These are phyloP conservation scores for Philhelius pedissequus DNA, from an alignment of 2,888 invertebrate genomes.

Conservation along the genomic window DNA sequence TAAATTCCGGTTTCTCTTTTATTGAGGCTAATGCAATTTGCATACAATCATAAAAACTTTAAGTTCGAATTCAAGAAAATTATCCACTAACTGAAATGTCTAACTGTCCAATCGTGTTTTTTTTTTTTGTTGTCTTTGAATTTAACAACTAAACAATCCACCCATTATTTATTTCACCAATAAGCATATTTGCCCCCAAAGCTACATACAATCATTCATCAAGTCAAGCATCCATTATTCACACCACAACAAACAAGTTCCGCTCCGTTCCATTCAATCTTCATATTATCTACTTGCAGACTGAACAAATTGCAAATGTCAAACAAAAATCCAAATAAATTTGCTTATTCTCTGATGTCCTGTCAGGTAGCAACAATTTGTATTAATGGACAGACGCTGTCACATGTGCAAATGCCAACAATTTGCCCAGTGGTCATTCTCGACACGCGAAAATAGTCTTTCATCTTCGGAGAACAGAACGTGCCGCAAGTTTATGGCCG, in stretches of 20 bases:
- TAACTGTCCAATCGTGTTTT: background rate
- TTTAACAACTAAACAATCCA: background rate
- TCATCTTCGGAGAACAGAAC: background rate
- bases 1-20: no score
- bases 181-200: background rate
- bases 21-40: no score
- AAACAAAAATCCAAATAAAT: conserved; percentile 30
- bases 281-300: background rate
- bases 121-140: background rate
- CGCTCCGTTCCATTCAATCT: background rate
- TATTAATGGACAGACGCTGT: conserved; percentile 19
- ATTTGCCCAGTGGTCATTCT: conserved; percentile 44
- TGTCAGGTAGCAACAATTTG: conserved; percentile 42
- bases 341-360: conserved; percentile 30
- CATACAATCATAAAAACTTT: no score
- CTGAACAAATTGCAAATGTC: conserved; percentile 12
- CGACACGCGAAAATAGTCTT: conserved; percentile 28
- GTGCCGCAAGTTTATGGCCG: conserved; percentile 21
- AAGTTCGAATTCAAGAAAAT: background rate
- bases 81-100: background rate
- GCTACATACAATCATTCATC: conserved; percentile 6
- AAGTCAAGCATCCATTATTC: background rate
- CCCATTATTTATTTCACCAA: background rate
- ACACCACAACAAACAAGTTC: conserved; percentile 10
- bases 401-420: conserved; percentile 43